Base-by-base conservation (phyloP, 2,888 invertebrate genomes). In the Chaitophorus viminalis region DNA sequence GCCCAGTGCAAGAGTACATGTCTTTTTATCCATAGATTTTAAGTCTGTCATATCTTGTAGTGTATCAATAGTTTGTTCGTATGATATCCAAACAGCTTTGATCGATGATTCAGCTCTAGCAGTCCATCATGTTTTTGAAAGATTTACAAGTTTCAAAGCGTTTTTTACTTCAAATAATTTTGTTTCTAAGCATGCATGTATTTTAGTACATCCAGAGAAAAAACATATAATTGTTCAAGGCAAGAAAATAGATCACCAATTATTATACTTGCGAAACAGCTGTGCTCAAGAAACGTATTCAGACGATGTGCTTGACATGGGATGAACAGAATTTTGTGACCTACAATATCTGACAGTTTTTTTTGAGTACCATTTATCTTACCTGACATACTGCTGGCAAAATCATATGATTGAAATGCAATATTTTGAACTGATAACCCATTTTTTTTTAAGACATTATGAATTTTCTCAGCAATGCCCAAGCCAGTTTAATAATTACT, bases 201-300 rank as follows among this genome's bases (percentile, higher is more conserved):
- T 84, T 60, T 84, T 84, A 25, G 84, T 84, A 60, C 84, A 76
- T 29, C 39, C 60, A 65, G 76, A 76, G n/a, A n/a, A 84, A 76
- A 84, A 52, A 75, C 36, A 75, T 39, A 76, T 9, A 65, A 29
- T 46, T 85, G 29, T 33, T 76, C 76, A 9, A 85, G 74, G 31
- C 29, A 21, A 18, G 36, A 81, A 68, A 87, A 81, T 46, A 81
- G n/a, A 81, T 81, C 87, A 31, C 74, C 31, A 29, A 87, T 17
- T 29, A 68, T 54, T 31, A 60, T 18, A 68, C 36, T 39, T 9
- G 31, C 70, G 29, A 79, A 46, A 46, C 86, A 86, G 21, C 70
- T 79, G 39, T 87, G 87, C 31, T 87, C 52, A 39, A 87, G 81
- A 31, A 81, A 78, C 21, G 52, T 87, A 70, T 87, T 81, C 11